A percentile compares a stretch with the other conserved stretches of the same genome.
phyloP scores from a whole-genome alignment of 2,888 invertebrate species.

The Hipparchia semele region DNA sequence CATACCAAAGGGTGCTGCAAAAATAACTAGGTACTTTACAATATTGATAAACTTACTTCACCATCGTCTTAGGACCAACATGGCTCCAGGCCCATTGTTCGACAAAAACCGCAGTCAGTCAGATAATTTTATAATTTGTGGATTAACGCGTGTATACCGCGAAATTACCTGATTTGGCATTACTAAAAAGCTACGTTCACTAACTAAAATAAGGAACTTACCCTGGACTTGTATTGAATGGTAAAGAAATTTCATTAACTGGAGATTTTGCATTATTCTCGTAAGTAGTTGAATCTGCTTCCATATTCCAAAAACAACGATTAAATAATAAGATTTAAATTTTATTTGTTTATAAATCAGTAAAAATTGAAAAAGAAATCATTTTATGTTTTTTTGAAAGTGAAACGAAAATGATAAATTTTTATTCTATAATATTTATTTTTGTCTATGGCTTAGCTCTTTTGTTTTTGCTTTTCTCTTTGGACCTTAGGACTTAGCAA shows the following conservation, averaged over 20 bases:
- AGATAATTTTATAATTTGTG: neutral
- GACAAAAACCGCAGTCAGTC: neutral
- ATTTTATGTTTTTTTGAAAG: no score
- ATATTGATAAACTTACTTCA: no score
- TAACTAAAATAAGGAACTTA: slow-evolving; percentile 43
- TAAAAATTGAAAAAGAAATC: no score
- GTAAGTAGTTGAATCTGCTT: slow-evolving; percentile 77
- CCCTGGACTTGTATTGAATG: slow-evolving; percentile 62
- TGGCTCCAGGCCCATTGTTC: no score
- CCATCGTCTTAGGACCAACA: no score
- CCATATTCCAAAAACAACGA: slow-evolving; percentile 53
- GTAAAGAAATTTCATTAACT: slow-evolving; percentile 53
- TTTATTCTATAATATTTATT: neutral
- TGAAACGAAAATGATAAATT: no score
- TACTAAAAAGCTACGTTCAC: neutral
- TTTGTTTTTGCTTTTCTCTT: neutral
- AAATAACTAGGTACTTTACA: no score
- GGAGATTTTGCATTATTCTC: slow-evolving; percentile 56
- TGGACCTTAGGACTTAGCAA: neutral
- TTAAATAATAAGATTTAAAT: no score
- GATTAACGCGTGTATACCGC: neutral
- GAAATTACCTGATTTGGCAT: neutral
- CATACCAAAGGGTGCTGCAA: no score
- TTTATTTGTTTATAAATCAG: no score
- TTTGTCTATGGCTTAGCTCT: neutral